Conservation (phyloP, 2,113 vertebrate genomes). For the Gnathonemus longibarbis region DNA sequence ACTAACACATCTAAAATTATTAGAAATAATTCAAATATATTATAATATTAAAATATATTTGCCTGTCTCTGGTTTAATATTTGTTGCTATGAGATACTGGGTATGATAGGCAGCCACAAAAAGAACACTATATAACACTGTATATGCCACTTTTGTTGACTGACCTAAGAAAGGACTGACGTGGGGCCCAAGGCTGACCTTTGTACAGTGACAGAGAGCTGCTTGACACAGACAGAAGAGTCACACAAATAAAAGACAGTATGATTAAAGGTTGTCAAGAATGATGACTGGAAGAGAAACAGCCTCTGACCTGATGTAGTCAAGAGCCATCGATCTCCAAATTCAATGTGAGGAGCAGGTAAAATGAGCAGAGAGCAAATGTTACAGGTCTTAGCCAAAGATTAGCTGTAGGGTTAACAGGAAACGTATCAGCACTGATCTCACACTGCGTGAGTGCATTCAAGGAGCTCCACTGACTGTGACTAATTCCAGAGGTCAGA, state of each 20-base stretch:
- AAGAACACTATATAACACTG: not conserved
- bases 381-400: not conserved
- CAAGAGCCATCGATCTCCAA: not conserved
- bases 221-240: not conserved
- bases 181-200: not conserved
- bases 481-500: not conserved
- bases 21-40: not conserved
- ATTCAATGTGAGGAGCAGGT: conserved; percentile 25
- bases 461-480: not conserved
- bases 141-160: not conserved
- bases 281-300: conserved; percentile 15
- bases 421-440: not conserved
- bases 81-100: not conserved
- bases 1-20: not conserved
- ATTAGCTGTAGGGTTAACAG: not conserved
- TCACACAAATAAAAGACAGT: not conserved
- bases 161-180: not conserved
- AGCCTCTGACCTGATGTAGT: not conserved
- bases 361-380: conserved; percentile 22
- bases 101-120: not conserved
- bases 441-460: not conserved
- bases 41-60: not conserved
- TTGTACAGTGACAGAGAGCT: not conserved
- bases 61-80: not conserved
- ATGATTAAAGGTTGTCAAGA: not conserved